Conservation (phyloP, 2,888 invertebrate genomes). For the Eupithecia abbreviata region DNA sequence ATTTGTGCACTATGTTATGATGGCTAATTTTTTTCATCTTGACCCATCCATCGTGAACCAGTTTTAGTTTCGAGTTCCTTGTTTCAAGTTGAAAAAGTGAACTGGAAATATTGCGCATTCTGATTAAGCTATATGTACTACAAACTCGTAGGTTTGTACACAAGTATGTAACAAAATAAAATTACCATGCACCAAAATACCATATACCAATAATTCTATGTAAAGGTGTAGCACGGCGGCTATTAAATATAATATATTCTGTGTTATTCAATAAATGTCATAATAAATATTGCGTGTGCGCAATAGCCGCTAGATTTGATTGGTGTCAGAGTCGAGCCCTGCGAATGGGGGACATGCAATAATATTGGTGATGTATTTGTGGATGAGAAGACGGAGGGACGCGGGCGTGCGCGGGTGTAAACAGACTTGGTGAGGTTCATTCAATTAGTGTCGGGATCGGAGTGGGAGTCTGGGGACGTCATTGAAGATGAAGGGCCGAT, state of each 20-base stretch:
- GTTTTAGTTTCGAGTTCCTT: conserved; percentile 51
- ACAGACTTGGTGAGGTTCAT: conserved; percentile 75
- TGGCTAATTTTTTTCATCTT: conserved; percentile 47
- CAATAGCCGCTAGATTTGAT: conserved; percentile 35
- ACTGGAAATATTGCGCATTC: conserved; percentile 41
- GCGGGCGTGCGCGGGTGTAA: conserved; percentile 64
- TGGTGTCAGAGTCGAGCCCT: conserved; percentile 37
- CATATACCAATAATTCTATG: conserved; percentile 46
- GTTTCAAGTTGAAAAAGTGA: conserved; percentile 45
- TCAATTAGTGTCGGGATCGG: conserved; percentile 72
- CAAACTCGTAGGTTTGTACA: conserved; percentile 36
- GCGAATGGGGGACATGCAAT: conserved; percentile 30
- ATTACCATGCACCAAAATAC: conserved; percentile 48
- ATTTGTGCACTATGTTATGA: conserved; percentile 58
- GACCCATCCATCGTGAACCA: conserved; percentile 48
- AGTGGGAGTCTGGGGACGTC: conserved; percentile 76
- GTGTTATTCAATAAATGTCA: conserved; percentile 26
- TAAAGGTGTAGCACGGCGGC: conserved; percentile 32
- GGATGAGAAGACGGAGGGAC: conserved; percentile 46
- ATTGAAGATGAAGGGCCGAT: conserved; percentile 70
- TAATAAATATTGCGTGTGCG: conserved; percentile 30
- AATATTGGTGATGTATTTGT: conserved; percentile 34
- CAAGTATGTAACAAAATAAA: conserved; percentile 45
- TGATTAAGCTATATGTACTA: conserved; percentile 36
- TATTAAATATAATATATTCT: conserved; percentile 31